Evolutionary conservation across 2,888 invertebrate species (phyloP), one percentile per base, ranked within the genome.

Genomic region (Ophion ventricosus): DNA sequence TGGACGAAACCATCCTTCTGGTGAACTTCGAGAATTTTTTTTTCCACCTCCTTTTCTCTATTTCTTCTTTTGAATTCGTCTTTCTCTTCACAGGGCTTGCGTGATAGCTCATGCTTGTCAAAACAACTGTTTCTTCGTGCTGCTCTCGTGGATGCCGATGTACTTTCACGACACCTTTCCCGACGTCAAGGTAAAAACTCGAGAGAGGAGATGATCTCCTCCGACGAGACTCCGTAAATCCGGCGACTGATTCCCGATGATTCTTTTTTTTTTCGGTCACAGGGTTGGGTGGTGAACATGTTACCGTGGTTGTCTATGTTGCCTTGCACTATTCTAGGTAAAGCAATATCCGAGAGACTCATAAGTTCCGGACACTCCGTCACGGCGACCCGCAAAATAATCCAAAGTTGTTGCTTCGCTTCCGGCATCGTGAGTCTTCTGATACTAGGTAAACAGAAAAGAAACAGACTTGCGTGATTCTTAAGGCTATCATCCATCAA

Each of bases 131-230:
- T 96, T 96, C 91, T 96, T 96, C 92, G 96, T 96, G 67, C 92
- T 96, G 83, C 93, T 96, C 61, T 96, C 96, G 11, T 96, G 96
- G 96, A 93, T 96, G 90, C 96, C 96, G 56, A 96, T 96, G 63
- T 96, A 96, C 91, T 96, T 96, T 90, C 95, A 96, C 89, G 96
- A 96, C 88, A 96, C 95, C 29, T 96, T 95, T 89, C 96, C 96
- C 0, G 94, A 95, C 86, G 95, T 95, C 54, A 96, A 95, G 91
- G 93, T 93, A 90, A 63, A 64, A 63, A 64, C 17, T 54, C 26
- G 4, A 17, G 20, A 10, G 23, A 11, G 1, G 54, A 20, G 40
- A n/a, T n/a, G 17, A 14, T 10, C 49, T n/a, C 0, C 8, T 11
- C 20, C 10, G 8, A 20, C 8, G 35, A n/a, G 10, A 64, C 26